Conservation (phyloP, 2,888 invertebrate species). For the Drosophila anomalipes region DNA sequence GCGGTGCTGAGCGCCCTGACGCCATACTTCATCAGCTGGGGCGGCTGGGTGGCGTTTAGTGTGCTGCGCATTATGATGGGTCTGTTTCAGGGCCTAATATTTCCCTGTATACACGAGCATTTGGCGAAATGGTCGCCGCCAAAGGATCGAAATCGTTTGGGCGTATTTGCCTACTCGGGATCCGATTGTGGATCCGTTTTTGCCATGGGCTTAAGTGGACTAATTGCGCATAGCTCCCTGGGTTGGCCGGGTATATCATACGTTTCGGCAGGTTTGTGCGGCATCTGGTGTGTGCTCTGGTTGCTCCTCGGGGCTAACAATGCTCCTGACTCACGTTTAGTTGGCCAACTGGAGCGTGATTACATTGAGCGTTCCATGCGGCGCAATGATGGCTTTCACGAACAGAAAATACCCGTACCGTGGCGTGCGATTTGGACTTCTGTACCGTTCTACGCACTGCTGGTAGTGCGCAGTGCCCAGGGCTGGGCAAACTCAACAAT, state of each 20-base stretch:
- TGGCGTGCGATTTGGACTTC: conserved; percentile 88
- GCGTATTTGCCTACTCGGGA: conserved; percentile 87
- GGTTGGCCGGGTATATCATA: conserved; percentile 90
- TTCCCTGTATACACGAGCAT: conserved; percentile 88
- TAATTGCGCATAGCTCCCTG: conserved; percentile 86
- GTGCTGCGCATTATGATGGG: conserved; percentile 88
- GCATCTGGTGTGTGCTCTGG: conserved; percentile 86
- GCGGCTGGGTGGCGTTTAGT: conserved; percentile 87
- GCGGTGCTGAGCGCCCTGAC: conserved; percentile 88
- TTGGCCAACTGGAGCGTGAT: conserved; percentile 86
- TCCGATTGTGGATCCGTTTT: conserved; percentile 89
- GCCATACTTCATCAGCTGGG: conserved; percentile 88
- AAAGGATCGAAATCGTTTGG: conserved; percentile 87
- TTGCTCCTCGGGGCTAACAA: conserved; percentile 86
- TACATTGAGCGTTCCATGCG: conserved; percentile 87
- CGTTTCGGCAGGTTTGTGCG: conserved; percentile 86
- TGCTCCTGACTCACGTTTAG: conserved; percentile 87
- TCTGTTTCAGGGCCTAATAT: conserved; percentile 88
- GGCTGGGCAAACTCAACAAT: conserved; percentile 91
- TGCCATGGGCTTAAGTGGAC: conserved; percentile 88
- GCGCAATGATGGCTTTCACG: conserved; percentile 63
- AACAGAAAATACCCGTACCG: conserved; percentile 86
- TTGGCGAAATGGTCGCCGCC: conserved; percentile 89
- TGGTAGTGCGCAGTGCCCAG: conserved; percentile 87
- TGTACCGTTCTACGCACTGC: conserved; percentile 87